Conservation (phyloP, 2,797 vertebrate genomes). For the Rhadinocentrus ornatus region DNA sequence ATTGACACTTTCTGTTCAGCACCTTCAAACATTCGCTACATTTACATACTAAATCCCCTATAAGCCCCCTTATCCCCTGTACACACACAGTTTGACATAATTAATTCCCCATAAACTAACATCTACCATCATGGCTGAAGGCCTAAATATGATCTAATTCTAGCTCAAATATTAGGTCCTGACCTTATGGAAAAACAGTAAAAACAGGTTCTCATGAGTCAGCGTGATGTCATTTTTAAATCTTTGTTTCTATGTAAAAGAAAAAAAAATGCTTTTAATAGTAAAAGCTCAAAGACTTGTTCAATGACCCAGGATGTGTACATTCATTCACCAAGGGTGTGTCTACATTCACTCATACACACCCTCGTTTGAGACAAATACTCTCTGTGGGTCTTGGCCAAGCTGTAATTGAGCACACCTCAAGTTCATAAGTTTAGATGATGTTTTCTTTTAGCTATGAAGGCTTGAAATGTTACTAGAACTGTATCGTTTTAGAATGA, state of each 20-base stretch:
- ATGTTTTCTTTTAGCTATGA: neutral
- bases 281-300: neutral
- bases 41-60: too few species aligned
- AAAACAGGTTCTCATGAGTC: neutral
- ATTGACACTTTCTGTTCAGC: too few species aligned
- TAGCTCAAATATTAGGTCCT: neutral
- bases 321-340: conserved; percentile 44
- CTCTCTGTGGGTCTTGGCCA: neutral
- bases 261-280: neutral
- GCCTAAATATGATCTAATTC: neutral
- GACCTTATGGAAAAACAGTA: neutral
- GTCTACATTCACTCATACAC: conserved; percentile 19
- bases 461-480: neutral
- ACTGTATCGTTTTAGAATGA: neutral
- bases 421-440: neutral
- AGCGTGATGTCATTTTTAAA: neutral
- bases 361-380: neutral
- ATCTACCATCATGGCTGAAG: neutral
- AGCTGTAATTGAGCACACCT: neutral
- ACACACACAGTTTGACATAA: neutral
- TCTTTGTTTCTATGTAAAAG: neutral
- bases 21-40: too few species aligned
- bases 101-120: neutral
- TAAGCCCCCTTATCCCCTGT: neutral
- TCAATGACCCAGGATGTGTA: conserved; percentile 16